Evolutionary conservation across 2,888 invertebrate genomes (phyloP).

Genomic region (Euzetes globulus): DNA sequence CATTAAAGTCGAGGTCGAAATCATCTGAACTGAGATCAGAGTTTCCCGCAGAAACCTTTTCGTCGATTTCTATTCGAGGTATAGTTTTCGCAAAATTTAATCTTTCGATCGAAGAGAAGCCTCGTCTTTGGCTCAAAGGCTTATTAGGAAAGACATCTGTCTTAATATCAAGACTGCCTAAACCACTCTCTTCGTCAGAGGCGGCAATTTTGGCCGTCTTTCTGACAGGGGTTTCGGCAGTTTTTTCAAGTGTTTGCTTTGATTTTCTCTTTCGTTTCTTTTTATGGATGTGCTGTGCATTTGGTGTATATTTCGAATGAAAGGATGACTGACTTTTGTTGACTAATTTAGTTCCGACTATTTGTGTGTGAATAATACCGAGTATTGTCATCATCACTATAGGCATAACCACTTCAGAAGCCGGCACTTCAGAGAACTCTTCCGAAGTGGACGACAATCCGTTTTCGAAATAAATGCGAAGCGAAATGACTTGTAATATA

Average conservation of each 20-base stretch:
- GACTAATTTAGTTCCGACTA: slow-evolving; percentile 49
- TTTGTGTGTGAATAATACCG: slow-evolving; percentile 71
- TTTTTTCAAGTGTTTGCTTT: neutral
- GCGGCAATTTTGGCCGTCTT: slow-evolving; percentile 40
- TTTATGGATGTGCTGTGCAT: neutral
- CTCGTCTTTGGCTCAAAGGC: slow-evolving; percentile 7
- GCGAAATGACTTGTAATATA: slow-evolving; percentile 62
- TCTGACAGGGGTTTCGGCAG: neutral
- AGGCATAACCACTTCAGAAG: slow-evolving; percentile 65
- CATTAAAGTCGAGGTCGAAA: neutral
- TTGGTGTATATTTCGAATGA: slow-evolving; percentile 9
- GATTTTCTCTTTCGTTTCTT: slow-evolving; percentile 20
- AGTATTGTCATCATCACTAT: slow-evolving; percentile 63
- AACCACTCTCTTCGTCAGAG: slow-evolving; percentile 65
- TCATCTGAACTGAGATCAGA: slow-evolving; percentile 26
- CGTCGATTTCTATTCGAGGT: neutral
- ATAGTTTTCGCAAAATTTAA: neutral
- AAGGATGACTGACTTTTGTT: slow-evolving; percentile 2
- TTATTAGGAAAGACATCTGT: neutral
- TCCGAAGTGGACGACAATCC: neutral
- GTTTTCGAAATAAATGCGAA: slow-evolving; percentile 51
- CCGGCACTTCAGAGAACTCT: slow-evolving; percentile 53
- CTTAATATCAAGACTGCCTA: slow-evolving; percentile 64
- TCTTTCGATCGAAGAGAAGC: slow-evolving; percentile 6
- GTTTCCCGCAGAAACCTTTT: slow-evolving; percentile 1